Conservation (phyloP, 2,888 invertebrate species). For the Cephus sareptanus region DNA sequence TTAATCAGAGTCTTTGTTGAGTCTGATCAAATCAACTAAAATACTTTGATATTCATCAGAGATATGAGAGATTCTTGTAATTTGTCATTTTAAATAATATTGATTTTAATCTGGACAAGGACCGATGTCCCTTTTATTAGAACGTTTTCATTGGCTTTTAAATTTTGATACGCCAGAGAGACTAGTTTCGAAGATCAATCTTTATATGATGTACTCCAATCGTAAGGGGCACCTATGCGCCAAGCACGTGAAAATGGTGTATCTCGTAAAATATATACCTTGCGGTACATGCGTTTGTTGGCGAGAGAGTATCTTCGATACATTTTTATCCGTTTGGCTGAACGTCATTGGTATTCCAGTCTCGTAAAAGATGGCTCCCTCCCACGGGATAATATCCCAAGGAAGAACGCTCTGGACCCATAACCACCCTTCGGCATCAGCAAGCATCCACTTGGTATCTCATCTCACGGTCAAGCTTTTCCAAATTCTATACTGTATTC, state of each 20-base stretch:
- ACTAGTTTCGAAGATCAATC: not conserved
- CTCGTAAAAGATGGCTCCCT: constrained; percentile 58
- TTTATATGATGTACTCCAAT: constrained; percentile 17
- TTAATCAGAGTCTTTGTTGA: not conserved
- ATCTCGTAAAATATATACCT: constrained; percentile 1
- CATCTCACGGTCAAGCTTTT: not conserved
- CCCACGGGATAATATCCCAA: constrained; percentile 52
- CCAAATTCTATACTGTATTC: constrained; percentile 9
- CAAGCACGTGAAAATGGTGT: not conserved
- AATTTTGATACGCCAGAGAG: not conserved
- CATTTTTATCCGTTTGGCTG: constrained; percentile 45
- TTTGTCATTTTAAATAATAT: not conserved
- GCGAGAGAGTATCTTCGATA: constrained; percentile 37
- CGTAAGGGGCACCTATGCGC: constrained; percentile 25
- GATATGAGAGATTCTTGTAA: too few species aligned
- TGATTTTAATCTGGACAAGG: not conserved
- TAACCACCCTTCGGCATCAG: not conserved
- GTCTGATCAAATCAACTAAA: not conserved
- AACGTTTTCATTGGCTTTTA: not conserved
- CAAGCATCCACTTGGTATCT: not conserved
- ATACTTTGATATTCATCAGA: not conserved
- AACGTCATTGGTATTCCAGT: constrained; percentile 51
- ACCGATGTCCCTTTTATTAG: not conserved
- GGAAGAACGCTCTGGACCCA: constrained; percentile 21
- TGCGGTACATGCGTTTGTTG: constrained; percentile 23